A percentile compares a stretch with the other conserved stretches of the same genome.
Conservation (phyloP, 1,140 invertebrate genomes). For the Lordiphosa mommai region DNA sequence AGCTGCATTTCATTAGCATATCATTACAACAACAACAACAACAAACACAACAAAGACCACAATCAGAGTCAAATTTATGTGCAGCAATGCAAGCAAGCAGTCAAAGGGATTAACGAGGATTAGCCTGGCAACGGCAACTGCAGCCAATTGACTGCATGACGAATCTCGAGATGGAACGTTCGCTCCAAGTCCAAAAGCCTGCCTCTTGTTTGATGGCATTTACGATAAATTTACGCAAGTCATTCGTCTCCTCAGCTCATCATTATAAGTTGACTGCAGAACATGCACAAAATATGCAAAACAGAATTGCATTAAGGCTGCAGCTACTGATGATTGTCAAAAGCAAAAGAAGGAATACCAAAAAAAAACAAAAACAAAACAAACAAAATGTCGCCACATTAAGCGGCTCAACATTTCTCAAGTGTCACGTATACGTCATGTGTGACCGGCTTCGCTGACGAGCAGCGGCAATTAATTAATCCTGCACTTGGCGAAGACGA, state of each 20-base stretch:
- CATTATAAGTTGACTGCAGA: constrained; percentile 55
- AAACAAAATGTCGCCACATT: constrained; percentile 76
- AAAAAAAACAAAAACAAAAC: constrained; percentile 30
- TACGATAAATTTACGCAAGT: constrained; percentile 79
- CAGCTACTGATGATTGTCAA: constrained; percentile 50
- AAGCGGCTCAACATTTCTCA: constrained; percentile 72
- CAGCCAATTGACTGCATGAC: constrained; percentile 39
- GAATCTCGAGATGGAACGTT: constrained; percentile 21
- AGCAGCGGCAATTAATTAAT: constrained; percentile 69
- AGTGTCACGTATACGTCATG: constrained; percentile 75
- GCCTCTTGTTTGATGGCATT: constrained; percentile 57
- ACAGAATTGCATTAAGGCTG: constrained; percentile 15
- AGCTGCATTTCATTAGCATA: constrained; percentile 71
- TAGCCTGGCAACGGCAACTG: constrained; percentile 36
- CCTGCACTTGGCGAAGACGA: constrained; percentile 55
- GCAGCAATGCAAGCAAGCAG: constrained; percentile 18
- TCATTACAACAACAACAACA: constrained; percentile 26
- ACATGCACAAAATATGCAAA: constrained; percentile 59
- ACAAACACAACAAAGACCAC: constrained; percentile 24
- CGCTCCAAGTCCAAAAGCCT: not conserved
- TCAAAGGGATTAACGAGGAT: constrained; percentile 69
- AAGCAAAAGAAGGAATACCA: constrained; percentile 14
- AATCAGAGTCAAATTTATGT: constrained; percentile 56
- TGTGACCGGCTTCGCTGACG: constrained; percentile 14
- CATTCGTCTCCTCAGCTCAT: constrained; percentile 77